Conservation (phyloP, 64 coral and sea anemone species). For the Anthopleura sola region DNA sequence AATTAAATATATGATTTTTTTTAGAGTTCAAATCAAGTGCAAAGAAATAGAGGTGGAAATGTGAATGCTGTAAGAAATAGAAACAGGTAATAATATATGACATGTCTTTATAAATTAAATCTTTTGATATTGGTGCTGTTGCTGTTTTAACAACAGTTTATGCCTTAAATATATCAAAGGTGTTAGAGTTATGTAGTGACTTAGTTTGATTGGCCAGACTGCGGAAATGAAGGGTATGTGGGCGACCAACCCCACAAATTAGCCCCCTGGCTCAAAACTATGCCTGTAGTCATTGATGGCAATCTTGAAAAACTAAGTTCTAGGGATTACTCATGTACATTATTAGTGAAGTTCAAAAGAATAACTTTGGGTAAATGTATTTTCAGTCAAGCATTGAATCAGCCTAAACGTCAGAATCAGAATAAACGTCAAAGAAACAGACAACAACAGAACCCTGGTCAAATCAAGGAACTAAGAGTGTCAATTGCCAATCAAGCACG, state of each 20-base stretch:
- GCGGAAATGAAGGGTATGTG: too few species aligned
- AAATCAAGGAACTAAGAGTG: conserved; percentile 1
- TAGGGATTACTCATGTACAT: too few species aligned
- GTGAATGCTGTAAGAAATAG: not conserved
- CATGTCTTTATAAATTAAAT: too few species aligned
- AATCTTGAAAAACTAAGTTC: too few species aligned
- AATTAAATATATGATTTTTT: not conserved
- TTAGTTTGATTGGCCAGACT: too few species aligned
- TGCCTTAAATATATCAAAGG: not conserved
- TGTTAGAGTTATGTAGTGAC: too few species aligned
- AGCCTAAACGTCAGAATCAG: not conserved
- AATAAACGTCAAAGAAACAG: not conserved
- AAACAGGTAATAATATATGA: not conserved
- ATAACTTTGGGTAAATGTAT: not conserved
- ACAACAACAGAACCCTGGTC: not conserved
- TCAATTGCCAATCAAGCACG: not conserved
- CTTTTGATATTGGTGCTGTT: too few species aligned
- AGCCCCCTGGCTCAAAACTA: too few species aligned
- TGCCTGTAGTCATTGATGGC: too few species aligned
- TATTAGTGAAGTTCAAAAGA: too few species aligned
- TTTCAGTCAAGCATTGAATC: not conserved
- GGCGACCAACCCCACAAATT: too few species aligned
- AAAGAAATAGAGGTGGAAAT: not conserved
- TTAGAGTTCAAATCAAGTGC: not conserved
- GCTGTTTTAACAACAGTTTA: too few species aligned